Percentiles rank a stretch among this genome's conserved stretches.
Conservation (phyloP, 2,113 vertebrate species). For the Thinocorus orbignyianus region DNA sequence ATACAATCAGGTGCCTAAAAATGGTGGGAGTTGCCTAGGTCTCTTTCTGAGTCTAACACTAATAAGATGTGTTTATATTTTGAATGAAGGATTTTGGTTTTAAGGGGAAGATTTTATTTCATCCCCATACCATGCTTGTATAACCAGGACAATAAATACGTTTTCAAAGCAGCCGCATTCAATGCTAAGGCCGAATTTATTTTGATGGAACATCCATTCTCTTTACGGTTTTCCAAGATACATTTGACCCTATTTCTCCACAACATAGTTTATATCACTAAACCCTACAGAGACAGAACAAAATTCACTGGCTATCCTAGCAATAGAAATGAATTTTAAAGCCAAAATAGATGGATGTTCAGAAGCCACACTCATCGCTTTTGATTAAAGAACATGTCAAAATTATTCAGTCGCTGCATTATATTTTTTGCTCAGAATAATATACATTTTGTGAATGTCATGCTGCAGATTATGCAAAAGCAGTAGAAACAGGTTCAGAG, state of each 20-base stretch:
- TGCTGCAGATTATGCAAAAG: not conserved
- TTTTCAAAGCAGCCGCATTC: not conserved
- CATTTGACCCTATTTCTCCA: not conserved
- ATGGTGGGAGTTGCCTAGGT: not conserved
- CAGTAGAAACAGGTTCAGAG: not conserved
- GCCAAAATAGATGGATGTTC: not conserved
- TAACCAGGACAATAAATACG: not conserved
- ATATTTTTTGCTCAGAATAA: not conserved
- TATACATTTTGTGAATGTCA: not conserved
- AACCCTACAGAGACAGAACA: not conserved
- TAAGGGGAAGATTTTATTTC: not conserved
- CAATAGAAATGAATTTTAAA: not conserved
- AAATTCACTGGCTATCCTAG: not conserved
- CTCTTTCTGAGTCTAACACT: not conserved
- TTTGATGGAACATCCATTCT: not conserved
- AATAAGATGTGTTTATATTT: not conserved
- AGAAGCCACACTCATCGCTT: not conserved
- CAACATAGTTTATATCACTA: not conserved
- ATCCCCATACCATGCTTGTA: accelerated
- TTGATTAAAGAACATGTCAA: not conserved
- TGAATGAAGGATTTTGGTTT: not conserved
- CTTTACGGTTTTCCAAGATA: not conserved
- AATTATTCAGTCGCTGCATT: not conserved
- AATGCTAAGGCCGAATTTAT: not conserved
- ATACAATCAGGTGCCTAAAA: not conserved